phyloP scores from a whole-genome alignment of 1,140 invertebrate species.

The Rhyzopertha dominica region DNA sequence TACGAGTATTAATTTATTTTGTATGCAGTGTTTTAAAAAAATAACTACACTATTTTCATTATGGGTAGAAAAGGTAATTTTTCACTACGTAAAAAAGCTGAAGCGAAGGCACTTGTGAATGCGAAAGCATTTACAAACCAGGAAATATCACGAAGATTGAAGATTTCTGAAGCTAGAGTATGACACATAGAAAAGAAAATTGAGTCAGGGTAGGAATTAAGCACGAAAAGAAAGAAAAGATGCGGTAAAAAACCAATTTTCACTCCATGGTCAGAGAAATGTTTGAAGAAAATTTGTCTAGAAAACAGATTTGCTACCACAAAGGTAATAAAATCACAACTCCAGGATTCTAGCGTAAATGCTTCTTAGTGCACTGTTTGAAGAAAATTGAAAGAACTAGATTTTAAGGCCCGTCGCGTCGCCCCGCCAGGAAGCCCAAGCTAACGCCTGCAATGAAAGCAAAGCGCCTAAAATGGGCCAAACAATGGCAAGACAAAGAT shows the following conservation, averaged over 20 bases:
- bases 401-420: background rate
- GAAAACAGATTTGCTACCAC: constrained; percentile 1
- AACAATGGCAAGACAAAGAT: constrained; percentile 1
- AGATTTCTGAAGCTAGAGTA: background rate
- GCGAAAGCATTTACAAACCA: background rate
- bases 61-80: background rate
- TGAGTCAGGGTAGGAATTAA: background rate
- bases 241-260: constrained; percentile 1
- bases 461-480: constrained; percentile 1
- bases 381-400: constrained; percentile 2
- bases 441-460: background rate
- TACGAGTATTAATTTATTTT: too few species aligned
- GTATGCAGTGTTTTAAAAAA: too few species aligned
- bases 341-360: constrained; percentile 1
- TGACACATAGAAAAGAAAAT: background rate
- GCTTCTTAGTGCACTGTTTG: background rate
- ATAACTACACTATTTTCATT: background rate
- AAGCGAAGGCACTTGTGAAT: background rate
- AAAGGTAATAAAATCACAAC: background rate
- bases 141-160: constrained; percentile 2
- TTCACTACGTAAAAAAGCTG: background rate
- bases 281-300: constrained; percentile 2
- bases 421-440: background rate
- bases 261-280: constrained; percentile 1
- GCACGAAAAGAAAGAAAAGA: constrained; percentile 3